phyloP scores from a whole-genome alignment of 1,140 invertebrate genomes.

The Drosophila orena region DNA sequence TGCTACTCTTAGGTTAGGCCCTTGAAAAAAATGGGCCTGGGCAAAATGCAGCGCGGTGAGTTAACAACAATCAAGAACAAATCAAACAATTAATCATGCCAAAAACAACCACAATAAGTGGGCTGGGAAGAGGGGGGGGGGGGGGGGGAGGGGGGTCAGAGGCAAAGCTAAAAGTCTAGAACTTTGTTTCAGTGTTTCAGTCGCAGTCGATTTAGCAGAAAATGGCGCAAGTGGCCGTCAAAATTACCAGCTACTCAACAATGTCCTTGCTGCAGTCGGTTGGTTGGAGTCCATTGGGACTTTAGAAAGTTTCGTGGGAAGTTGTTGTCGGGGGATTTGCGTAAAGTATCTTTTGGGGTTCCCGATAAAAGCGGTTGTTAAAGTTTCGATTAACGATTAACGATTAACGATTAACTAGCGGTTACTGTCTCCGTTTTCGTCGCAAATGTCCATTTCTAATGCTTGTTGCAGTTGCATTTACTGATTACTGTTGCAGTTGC shows the following conservation, averaged over 20 bases:
- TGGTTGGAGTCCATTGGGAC: background rate
- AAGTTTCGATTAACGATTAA: slow-evolving; percentile 6
- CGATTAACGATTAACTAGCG: background rate
- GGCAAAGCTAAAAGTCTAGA: slow-evolving; percentile 29
- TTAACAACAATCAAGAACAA: slow-evolving; percentile 41
- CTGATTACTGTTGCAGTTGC: slow-evolving; percentile 29
- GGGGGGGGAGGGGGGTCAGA: background rate
- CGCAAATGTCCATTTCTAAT: slow-evolving; percentile 7
- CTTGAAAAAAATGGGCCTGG: slow-evolving; percentile 9
- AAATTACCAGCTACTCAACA: background rate
- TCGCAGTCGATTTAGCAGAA: slow-evolving; percentile 3
- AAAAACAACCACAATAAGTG: slow-evolving; percentile 34
- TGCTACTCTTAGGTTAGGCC: slow-evolving; percentile 30
- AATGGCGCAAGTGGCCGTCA: background rate
- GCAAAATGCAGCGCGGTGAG: slow-evolving; percentile 33
- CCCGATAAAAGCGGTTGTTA: background rate
- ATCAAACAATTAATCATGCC: slow-evolving; percentile 48
- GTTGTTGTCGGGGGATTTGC: background rate
- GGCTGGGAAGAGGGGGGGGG: slow-evolving; percentile 2
- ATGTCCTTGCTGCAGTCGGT: background rate
- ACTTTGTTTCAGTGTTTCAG: background rate
- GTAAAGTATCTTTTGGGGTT: background rate
- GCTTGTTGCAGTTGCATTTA: slow-evolving; percentile 32
- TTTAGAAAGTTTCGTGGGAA: background rate
- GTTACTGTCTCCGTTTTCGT: background rate